These are phyloP conservation scores for Caranx ignobilis DNA, from an alignment of 2,113 vertebrate species.

Conservation along the genomic window DNA sequence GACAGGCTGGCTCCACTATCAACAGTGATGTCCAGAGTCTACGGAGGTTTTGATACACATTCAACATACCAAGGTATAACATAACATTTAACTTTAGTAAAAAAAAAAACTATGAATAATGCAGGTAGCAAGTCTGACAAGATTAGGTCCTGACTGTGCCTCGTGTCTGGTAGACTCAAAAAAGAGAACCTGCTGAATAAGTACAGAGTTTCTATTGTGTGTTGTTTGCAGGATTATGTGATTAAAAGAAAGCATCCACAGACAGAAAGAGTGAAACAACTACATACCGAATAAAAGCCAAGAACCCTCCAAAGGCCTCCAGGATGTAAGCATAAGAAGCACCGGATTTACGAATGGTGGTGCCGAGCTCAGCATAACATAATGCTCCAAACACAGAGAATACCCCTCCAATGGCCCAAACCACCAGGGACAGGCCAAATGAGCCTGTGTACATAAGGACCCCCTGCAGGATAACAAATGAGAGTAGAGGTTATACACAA, in stretches of 20 bases:
- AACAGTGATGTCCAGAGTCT: conserved; percentile 86
- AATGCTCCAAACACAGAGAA: conserved; percentile 87
- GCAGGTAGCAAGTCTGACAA: background rate
- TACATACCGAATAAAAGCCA: conserved; percentile 84
- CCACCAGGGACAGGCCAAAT: conserved; percentile 84
- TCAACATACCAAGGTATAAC: background rate
- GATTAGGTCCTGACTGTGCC: background rate
- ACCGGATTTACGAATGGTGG: conserved; percentile 88
- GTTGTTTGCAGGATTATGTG: background rate
- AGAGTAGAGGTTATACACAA: background rate
- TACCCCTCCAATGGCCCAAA: conserved; percentile 86
- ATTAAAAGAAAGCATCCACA: background rate
- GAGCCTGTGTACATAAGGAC: conserved; percentile 84
- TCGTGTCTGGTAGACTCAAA: background rate
- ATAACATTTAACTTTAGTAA: background rate
- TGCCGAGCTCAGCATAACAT: conserved; percentile 88
- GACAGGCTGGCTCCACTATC: conserved; percentile 87
- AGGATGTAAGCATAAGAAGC: conserved; percentile 88
- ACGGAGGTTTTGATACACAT: background rate
- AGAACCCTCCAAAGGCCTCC: conserved; percentile 85
- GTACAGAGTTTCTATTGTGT: background rate
- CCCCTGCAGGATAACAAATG: conserved; percentile 75
- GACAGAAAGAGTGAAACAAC: background rate
- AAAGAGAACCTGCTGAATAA: background rate
- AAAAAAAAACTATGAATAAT: background rate